Percentiles rank a stretch among this genome's conserved stretches.
Evolutionary conservation across 1,140 invertebrate species (phyloP).

Genomic region (Drosophila jambulina): DNA sequence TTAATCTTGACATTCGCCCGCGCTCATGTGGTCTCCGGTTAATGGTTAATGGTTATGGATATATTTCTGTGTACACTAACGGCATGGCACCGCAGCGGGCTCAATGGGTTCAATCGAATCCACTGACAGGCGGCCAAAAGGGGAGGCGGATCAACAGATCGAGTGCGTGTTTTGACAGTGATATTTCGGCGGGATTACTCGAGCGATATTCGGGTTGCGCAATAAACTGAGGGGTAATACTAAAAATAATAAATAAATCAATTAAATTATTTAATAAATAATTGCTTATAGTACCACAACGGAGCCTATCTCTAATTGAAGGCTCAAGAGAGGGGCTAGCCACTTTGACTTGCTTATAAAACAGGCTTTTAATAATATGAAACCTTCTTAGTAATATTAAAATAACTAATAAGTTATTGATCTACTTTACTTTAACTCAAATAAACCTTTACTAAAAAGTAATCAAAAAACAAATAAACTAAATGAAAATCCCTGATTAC

Average conservation of each 20-base stretch:
- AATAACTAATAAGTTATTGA: neutral
- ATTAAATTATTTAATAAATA: no score
- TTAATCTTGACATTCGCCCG: slow-evolving; percentile 85
- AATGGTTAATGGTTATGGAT: slow-evolving; percentile 12
- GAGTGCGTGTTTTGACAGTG: slow-evolving; percentile 37
- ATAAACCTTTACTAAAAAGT: neutral
- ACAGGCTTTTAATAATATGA: neutral
- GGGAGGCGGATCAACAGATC: slow-evolving; percentile 21
- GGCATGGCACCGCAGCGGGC: slow-evolving; percentile 1
- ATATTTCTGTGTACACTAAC: slow-evolving; percentile 21
- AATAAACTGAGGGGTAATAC: slow-evolving; percentile 6
- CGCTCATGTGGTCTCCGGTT: slow-evolving; percentile 6
- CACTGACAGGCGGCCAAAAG: slow-evolving; percentile 35
- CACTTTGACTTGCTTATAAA: neutral
- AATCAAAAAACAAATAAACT: neutral
- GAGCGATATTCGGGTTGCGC: slow-evolving; percentile 19
- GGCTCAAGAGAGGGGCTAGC: no score
- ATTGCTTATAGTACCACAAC: neutral
- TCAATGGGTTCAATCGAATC: slow-evolving; percentile 45
- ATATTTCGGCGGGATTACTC: slow-evolving; percentile 32
- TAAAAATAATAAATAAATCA: no score
- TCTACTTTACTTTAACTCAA: neutral
- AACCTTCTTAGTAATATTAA: neutral
- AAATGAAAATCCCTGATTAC: neutral
- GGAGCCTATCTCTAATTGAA: no score